phyloP scores from a whole-genome alignment of 2,888 invertebrate species.

The Helleia helle region DNA sequence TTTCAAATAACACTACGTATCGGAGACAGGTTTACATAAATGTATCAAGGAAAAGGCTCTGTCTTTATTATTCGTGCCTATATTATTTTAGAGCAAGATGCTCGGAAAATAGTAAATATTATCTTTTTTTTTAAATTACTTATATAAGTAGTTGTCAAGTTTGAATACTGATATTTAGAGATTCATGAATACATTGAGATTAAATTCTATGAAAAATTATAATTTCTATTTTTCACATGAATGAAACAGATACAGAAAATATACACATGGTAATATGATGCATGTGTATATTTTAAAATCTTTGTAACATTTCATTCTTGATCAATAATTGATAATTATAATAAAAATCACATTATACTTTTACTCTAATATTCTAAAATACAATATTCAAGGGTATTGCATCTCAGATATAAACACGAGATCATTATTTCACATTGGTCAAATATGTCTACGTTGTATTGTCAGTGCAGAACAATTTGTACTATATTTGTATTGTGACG shows the following conservation, averaged over 20 bases:
- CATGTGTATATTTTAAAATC: no score
- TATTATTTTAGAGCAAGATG: no score
- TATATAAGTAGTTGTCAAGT: no score
- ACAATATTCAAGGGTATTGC: not conserved
- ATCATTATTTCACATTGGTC: not conserved
- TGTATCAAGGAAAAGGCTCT: not conserved
- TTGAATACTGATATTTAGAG: no score
- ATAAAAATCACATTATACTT: not conserved
- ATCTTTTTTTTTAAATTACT: no score
- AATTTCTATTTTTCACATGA: no score
- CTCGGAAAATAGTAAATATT: no score
- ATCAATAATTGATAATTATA: conserved; percentile 1
- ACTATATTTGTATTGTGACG: conserved; percentile 3
- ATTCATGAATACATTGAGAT: no score
- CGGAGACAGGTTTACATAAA: conserved; percentile 9
- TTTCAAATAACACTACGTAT: conserved; percentile 13
- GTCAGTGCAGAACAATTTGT: conserved; percentile 4
- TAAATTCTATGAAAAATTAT: no score
- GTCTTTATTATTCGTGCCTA: not conserved
- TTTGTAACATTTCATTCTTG: no score
- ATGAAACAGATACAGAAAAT: no score
- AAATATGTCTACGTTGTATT: conserved; percentile 3
- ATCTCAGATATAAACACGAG: not conserved
- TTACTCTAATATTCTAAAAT: conserved; percentile 3
- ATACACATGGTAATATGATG: no score